Evolutionary conservation across 2,113 vertebrate species (phyloP).

Genomic region (Lycaon pictus): DNA sequence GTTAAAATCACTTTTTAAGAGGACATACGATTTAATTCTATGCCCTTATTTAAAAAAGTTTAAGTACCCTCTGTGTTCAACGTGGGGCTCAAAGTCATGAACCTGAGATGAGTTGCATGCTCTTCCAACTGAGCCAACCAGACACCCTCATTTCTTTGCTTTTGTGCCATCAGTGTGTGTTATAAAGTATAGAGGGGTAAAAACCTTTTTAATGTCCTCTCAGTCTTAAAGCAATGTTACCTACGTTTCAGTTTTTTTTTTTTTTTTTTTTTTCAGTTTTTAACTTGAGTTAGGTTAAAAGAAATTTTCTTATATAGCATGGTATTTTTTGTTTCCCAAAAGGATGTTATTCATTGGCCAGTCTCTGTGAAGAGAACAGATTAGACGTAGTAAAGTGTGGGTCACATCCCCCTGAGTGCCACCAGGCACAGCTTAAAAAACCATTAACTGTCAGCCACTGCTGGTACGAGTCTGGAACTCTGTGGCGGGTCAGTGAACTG

Average conservation of each 20-base stretch:
- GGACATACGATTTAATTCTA: background rate
- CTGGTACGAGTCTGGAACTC: background rate
- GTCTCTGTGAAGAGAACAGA: background rate
- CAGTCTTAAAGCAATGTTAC: background rate
- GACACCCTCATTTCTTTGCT: background rate
- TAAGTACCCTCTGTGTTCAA: background rate
- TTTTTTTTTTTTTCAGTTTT: background rate
- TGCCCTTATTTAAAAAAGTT: background rate
- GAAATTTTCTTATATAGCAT: background rate
- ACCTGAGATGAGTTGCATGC: background rate
- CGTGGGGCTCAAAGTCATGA: background rate
- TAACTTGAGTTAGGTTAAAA: background rate
- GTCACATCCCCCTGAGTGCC: rapidly evolving
- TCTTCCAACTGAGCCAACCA: background rate
- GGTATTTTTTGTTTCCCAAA: background rate
- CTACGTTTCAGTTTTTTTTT: background rate
- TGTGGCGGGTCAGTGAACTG: background rate
- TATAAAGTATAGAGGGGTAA: background rate
- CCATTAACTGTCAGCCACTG: background rate
- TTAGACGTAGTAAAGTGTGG: background rate
- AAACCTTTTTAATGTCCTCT: background rate
- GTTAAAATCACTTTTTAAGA: background rate
- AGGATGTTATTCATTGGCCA: background rate
- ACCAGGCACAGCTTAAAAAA: background rate
- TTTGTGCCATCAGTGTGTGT: background rate